phyloP scores from a whole-genome alignment of 2,888 invertebrate genomes.

The Rhogogaster chlorosoma region DNA sequence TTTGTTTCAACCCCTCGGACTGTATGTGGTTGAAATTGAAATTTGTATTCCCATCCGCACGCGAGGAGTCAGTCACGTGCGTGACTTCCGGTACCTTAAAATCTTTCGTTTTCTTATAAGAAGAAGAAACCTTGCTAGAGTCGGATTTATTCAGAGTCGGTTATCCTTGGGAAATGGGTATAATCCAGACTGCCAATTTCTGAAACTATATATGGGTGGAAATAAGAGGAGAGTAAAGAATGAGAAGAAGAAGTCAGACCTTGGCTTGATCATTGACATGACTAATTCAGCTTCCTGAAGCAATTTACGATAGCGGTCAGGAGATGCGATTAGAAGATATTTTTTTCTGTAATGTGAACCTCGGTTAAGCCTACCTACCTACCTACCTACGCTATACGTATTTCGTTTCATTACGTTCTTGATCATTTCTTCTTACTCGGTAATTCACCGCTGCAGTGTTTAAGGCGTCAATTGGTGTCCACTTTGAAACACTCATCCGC shows the following conservation, averaged over 20 bases:
- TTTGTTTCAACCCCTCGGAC: slow-evolving; percentile 28
- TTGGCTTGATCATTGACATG: slow-evolving; percentile 45
- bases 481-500: slow-evolving; percentile 44
- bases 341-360: slow-evolving; percentile 6
- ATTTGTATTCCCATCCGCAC: slow-evolving; percentile 11
- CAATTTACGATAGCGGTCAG: slow-evolving; percentile 4
- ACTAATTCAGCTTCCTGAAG: slow-evolving; percentile 42
- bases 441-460: background rate
- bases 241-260: slow-evolving; percentile 6
- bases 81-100: slow-evolving; percentile 23
- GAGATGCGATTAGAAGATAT: slow-evolving; percentile 15
- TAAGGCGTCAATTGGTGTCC: slow-evolving; percentile 45
- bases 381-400: background rate
- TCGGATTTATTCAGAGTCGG: background rate
- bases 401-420: background rate
- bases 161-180: background rate
- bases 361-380: background rate
- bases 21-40: background rate
- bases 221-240: slow-evolving; percentile 26
- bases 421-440: slow-evolving; percentile 9
- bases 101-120: background rate
- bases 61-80: background rate
- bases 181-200: slow-evolving; percentile 11
- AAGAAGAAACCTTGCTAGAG: background rate
- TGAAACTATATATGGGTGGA: slow-evolving; percentile 40